Percentiles rank a stretch among this genome's conserved stretches.
These are phyloP conservation scores for Papilio demoleus DNA, from an alignment of 2,888 invertebrate species.

Conservation along the genomic window DNA sequence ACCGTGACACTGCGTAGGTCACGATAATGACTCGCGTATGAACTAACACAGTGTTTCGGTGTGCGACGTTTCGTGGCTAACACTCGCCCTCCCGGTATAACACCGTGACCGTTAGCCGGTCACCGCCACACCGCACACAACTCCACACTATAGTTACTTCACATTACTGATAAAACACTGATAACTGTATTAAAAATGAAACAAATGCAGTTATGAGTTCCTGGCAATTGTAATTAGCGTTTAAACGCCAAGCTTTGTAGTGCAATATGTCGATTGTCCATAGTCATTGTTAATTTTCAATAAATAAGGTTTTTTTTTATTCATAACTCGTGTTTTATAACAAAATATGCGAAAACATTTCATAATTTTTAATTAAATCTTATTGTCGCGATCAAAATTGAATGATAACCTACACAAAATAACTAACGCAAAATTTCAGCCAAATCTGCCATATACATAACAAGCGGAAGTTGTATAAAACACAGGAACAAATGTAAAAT, in stretches of 20 bases:
- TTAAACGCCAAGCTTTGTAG: not conserved
- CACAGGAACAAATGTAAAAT: too few species aligned
- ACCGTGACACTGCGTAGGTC: constrained; percentile 78
- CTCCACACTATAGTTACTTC: constrained; percentile 45
- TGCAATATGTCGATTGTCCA: not conserved
- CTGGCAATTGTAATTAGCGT: not conserved
- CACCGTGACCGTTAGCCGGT: constrained; percentile 75
- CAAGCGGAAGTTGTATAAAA: too few species aligned
- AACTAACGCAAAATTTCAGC: too few species aligned
- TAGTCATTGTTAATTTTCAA: not conserved
- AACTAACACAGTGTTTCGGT: constrained; percentile 53
- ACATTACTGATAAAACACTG: constrained; percentile 61
- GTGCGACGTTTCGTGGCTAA: constrained; percentile 51
- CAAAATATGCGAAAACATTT: too few species aligned
- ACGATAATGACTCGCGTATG: constrained; percentile 62
- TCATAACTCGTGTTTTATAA: too few species aligned
- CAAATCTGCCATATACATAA: too few species aligned
- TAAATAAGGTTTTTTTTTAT: too few species aligned
- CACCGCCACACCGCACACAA: constrained; percentile 68
- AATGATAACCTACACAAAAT: too few species aligned
- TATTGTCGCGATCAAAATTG: too few species aligned
- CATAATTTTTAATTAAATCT: too few species aligned
- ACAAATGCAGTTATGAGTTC: not conserved
- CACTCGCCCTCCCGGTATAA: constrained; percentile 65
- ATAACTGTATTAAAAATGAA: constrained; percentile 38